Evolutionary conservation across 2,113 vertebrate genomes (phyloP).

Genomic region (Entomyzon cyanotis): DNA sequence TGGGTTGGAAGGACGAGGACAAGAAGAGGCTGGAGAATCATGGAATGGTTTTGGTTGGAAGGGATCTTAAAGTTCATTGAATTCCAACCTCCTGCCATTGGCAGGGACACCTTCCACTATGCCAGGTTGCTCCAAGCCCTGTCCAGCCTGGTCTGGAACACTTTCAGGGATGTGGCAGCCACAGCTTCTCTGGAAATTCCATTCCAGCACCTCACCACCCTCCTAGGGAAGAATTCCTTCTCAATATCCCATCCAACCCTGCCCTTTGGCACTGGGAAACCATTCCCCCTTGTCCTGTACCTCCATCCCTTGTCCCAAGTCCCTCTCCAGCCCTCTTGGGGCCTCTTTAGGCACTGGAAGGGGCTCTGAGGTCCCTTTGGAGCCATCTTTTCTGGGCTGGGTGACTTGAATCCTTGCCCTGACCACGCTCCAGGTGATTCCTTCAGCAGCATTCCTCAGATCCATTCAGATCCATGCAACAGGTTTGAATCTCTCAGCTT

Average conservation of each 20-base stretch:
- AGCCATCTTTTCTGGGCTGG: neutral
- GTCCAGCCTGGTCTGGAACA: neutral
- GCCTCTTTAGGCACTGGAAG: neutral
- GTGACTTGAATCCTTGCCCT: neutral
- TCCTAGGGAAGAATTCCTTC: neutral
- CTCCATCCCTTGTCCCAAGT: neutral
- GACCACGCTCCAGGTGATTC: neutral
- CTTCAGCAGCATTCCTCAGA: neutral
- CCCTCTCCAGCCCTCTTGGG: neutral
- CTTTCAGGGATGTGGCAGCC: neutral
- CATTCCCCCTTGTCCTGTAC: neutral
- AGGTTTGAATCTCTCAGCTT: neutral
- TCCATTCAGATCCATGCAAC: rapidly evolving
- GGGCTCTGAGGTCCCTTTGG: neutral
- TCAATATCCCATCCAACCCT: neutral
- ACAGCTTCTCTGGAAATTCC: neutral
- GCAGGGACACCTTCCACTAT: neutral
- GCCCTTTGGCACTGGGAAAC: neutral
- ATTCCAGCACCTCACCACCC: neutral
- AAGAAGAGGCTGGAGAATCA: neutral
- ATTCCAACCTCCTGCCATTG: neutral
- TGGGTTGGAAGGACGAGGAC: neutral
- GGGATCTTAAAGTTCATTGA: neutral
- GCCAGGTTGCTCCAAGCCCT: neutral
- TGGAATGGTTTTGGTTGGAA: neutral